These are phyloP conservation scores for Sarcophaga rosellei DNA, from an alignment of 2,888 invertebrate species.

Conservation along the genomic window DNA sequence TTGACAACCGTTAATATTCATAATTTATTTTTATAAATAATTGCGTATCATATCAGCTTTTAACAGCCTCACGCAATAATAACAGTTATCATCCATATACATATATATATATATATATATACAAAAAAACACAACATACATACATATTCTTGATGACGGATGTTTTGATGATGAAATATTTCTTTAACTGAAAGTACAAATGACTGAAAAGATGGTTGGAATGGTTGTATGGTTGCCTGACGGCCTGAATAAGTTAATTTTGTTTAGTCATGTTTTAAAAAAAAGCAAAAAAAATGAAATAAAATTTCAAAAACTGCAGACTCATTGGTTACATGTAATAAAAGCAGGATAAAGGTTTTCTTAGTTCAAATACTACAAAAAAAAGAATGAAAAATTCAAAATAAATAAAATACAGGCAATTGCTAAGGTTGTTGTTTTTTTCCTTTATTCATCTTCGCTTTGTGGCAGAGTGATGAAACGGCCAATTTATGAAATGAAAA, in stretches of 20 bases:
- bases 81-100: not conserved
- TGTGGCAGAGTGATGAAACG: slow-evolving; percentile 64
- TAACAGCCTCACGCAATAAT: slow-evolving; percentile 72
- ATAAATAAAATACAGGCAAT: slow-evolving; percentile 75
- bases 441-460: slow-evolving; percentile 48
- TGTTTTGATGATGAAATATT: slow-evolving; percentile 38
- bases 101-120: no score
- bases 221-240: slow-evolving; percentile 28
- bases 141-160: slow-evolving; percentile 71
- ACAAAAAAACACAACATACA: not conserved
- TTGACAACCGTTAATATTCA: no score
- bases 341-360: slow-evolving; percentile 57
- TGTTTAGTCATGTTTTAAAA: slow-evolving; percentile 51
- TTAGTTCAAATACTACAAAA: slow-evolving; percentile 1
- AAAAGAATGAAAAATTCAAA: slow-evolving; percentile 25
- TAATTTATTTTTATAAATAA: slow-evolving; percentile 75
- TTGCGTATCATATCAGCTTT: slow-evolving; percentile 76
- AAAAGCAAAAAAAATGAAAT: slow-evolving; percentile 18
- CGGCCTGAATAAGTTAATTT: slow-evolving; percentile 16
- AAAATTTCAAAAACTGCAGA: slow-evolving; percentile 64
- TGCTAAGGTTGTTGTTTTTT: slow-evolving; percentile 69
- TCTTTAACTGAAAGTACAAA: slow-evolving; percentile 25
- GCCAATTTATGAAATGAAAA: slow-evolving; percentile 76
- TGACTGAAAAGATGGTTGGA: slow-evolving; percentile 17
- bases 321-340: slow-evolving; percentile 72